These are phyloP conservation scores for Chrysolophus pictus DNA, from an alignment of 2,797 vertebrate genomes.

Conservation along the genomic window DNA sequence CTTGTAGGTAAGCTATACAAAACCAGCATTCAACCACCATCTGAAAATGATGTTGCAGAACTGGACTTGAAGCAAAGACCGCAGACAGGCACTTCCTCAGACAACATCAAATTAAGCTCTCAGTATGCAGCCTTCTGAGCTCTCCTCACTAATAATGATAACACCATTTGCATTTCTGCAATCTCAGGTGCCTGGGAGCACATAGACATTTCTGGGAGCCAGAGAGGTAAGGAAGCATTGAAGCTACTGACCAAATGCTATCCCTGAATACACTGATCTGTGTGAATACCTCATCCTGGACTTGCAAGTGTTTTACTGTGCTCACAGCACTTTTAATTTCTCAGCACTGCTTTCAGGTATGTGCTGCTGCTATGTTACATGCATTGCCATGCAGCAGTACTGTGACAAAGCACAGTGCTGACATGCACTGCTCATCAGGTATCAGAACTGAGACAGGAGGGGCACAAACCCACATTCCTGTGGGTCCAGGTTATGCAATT, in stretches of 20 bases:
- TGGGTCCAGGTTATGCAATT: rapidly evolving
- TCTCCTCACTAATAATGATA: neutral
- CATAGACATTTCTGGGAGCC: neutral
- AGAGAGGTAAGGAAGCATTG: neutral
- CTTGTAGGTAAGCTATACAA: neutral
- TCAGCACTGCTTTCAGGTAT: rapidly evolving
- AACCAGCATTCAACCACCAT: neutral
- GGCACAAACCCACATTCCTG: constrained; percentile 44
- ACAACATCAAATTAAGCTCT: neutral
- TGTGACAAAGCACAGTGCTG: neutral
- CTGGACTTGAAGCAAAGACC: neutral
- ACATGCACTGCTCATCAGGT: rapidly evolving
- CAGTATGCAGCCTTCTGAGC: neutral
- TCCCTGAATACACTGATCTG: rapidly evolving
- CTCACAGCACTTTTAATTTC: neutral
- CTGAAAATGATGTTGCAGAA: neutral
- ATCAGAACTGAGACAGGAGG: neutral
- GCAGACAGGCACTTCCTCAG: neutral
- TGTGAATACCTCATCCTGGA: neutral
- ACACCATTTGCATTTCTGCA: neutral
- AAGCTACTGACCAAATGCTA: neutral
- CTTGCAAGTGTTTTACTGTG: neutral
- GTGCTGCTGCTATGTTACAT: neutral
- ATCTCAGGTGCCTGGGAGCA: neutral
- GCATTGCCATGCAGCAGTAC: neutral